Evolutionary conservation across 2,797 vertebrate species (phyloP).

Genomic region (Rhadinocentrus ornatus): DNA sequence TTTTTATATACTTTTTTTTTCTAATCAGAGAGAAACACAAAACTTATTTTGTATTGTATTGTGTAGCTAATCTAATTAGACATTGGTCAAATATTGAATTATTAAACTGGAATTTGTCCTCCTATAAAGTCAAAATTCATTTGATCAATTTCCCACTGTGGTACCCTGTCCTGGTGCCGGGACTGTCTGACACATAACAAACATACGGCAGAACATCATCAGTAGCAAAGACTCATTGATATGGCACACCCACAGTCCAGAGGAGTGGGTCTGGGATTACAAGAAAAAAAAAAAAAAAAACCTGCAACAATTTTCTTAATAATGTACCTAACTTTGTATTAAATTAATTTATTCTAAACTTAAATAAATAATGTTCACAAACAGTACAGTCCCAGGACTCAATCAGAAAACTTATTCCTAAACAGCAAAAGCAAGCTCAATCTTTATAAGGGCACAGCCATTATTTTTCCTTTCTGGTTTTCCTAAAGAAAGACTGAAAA

Average conservation of each 20-base stretch:
- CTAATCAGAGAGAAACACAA: too few relatives aligned
- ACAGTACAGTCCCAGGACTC: neutral
- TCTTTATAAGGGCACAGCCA: neutral
- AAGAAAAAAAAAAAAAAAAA: neutral
- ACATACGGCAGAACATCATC: neutral
- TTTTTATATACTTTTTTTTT: too few relatives aligned
- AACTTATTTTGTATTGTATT: too few relatives aligned
- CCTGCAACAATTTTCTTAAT: neutral
- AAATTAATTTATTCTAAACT: neutral
- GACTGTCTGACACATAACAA: neutral
- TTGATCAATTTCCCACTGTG: too few relatives aligned
- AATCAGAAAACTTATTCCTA: neutral
- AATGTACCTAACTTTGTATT: neutral
- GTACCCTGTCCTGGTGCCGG: too few relatives aligned
- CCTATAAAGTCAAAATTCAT: too few relatives aligned
- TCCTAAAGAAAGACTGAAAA: constrained; percentile 23
- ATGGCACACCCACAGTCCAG: neutral
- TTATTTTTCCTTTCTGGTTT: constrained; percentile 1
- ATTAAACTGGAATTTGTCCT: too few relatives aligned
- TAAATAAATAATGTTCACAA: neutral
- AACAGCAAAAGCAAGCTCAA: neutral
- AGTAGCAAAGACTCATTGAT: neutral
- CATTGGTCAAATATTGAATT: too few relatives aligned
- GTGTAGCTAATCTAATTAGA: too few relatives aligned
- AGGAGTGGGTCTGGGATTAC: neutral